Base-by-base conservation (phyloP, 2,797 vertebrate genomes). In the Zalophus californianus region DNA sequence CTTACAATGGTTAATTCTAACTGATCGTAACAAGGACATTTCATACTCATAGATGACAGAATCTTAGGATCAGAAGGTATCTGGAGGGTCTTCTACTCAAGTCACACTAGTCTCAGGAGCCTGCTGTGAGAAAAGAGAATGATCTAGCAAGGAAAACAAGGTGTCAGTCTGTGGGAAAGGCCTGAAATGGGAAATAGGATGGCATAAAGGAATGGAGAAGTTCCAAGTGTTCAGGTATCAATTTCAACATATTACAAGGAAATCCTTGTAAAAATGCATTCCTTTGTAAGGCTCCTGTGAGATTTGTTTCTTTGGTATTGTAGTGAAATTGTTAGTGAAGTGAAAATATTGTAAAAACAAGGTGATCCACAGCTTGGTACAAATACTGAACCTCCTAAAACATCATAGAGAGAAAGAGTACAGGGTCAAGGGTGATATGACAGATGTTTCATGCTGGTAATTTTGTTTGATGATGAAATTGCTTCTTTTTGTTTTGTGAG, bases 361-460 rank as follows among this genome's bases (percentile, higher is more conserved):
- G 58, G 5, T 80, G 10, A 85, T 16, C 7, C 41, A 84, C 29
- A 73, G 21, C 35, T 82, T 77, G 10, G 13, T 48, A 50, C n/a
- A 96, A 85, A 32, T 66, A 41, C 2, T 18, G 29, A 83, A 50
- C 7, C 7, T 48, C 25, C 15, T 73, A 58, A 44, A 87, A 16
- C 62, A 32, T 75, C 52, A 21, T 3, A 44, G 52, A 95, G 77
- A 48, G 87, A 68, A 86, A 77, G 23, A 82, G 25, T 27, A 18
- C 32, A 58, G 29, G 90, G 94, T 92, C 62, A 97, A 93, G 44
- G 92, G 94, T 96, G 64, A 94, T 54, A 52, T n/a, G 38, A 83
- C 87, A 96, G 86, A 70, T 96, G 90, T 86, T 90, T 91, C 29
- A 62, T 20, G 25, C 52, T 90, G 84, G 72, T 41, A 87, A 15